A percentile compares a stretch with the other conserved stretches of the same genome.
Evolutionary conservation across 2,888 invertebrate genomes (phyloP).

Genomic region (Limulus polyphemus): DNA sequence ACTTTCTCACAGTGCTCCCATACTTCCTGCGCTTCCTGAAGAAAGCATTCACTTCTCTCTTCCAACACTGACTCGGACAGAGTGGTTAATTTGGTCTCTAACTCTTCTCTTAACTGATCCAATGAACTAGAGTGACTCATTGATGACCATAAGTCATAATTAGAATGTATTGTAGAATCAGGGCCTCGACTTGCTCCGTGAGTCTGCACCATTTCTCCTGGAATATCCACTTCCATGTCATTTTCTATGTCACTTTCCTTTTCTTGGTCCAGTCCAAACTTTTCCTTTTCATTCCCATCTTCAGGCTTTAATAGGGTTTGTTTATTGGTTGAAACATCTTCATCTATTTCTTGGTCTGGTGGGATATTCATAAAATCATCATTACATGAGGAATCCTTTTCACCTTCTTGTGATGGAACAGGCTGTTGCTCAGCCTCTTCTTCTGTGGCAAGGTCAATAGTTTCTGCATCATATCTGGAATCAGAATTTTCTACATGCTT

Average conservation of each 20-base stretch:
- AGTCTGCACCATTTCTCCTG: conserved; percentile 2
- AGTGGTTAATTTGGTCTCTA: neutral
- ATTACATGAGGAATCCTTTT: too few species aligned
- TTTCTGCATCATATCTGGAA: conserved; percentile 4
- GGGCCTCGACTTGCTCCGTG: conserved; percentile 18
- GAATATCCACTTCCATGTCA: neutral
- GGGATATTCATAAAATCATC: too few species aligned
- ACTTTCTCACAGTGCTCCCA: conserved; percentile 4
- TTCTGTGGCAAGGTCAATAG: conserved; percentile 23
- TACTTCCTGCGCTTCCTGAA: neutral
- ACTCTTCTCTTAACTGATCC: neutral
- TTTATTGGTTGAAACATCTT: neutral
- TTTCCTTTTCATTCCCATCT: conserved; percentile 5
- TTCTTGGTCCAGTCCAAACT: conserved; percentile 7
- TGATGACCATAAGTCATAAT: conserved; percentile 25
- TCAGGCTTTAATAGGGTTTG: neutral
- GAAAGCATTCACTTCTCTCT: too few species aligned
- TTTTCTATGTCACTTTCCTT: conserved; percentile 3
- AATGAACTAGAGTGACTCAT: neutral
- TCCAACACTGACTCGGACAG: too few species aligned
- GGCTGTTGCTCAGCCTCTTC: conserved; percentile 15
- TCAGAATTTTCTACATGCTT: conserved; percentile 22
- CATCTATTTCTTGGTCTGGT: neutral
- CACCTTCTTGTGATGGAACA: too few species aligned
- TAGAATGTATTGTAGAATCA: conserved; percentile 66